These are phyloP conservation scores for Vanessa tameamea DNA, from an alignment of 1,140 invertebrate genomes.

Conservation along the genomic window DNA sequence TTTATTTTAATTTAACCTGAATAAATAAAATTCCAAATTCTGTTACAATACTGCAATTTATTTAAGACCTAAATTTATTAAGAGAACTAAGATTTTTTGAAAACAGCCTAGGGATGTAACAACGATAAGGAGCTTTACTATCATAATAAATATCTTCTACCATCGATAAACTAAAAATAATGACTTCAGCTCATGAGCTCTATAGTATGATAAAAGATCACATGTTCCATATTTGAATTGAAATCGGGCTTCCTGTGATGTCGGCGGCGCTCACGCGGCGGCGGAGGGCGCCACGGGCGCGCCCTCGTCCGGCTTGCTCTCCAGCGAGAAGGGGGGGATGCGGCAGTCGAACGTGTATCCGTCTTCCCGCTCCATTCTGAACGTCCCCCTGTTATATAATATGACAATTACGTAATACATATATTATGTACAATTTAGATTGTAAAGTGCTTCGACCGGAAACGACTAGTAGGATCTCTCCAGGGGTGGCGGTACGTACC, in stretches of 20 bases:
- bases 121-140: slow-evolving; percentile 13
- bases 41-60: slow-evolving; percentile 79
- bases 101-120: slow-evolving; percentile 28
- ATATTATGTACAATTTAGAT: not conserved
- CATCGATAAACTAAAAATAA: slow-evolving; percentile 41
- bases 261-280: not conserved
- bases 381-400: slow-evolving; percentile 89
- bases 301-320: slow-evolving; percentile 92
- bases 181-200: slow-evolving; percentile 33
- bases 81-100: slow-evolving; percentile 37
- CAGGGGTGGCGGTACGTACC: slow-evolving; percentile 82
- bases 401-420: not conserved
- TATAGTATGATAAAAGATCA: not conserved
- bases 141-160: slow-evolving; percentile 34
- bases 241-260: not conserved
- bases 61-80: slow-evolving; percentile 67
- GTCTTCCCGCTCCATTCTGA: slow-evolving; percentile 97
- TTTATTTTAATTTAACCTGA: slow-evolving; percentile 2
- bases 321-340: slow-evolving; percentile 97
- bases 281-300: slow-evolving; percentile 73
- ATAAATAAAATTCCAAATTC: slow-evolving; percentile 43
- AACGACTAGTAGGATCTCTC: not conserved
- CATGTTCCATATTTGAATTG: not conserved
- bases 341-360: slow-evolving; percentile 97
- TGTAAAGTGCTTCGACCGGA: not conserved